Conservation (phyloP, 2,888 invertebrate genomes). For the Notocelia uddmanniana region DNA sequence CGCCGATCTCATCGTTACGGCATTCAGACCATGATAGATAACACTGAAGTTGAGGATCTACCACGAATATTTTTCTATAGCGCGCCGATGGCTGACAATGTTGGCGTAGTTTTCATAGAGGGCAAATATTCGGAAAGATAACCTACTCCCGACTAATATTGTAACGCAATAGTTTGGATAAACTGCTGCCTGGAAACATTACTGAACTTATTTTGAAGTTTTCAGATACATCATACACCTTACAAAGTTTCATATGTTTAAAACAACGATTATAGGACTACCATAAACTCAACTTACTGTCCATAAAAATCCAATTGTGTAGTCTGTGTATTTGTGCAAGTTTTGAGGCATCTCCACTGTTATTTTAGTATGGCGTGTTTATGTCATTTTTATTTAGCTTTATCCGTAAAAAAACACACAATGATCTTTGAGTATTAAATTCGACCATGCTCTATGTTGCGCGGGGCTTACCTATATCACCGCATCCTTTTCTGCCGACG, state of each 20-base stretch:
- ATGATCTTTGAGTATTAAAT: background rate
- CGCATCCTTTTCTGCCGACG: constrained; percentile 14
- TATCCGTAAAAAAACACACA: background rate
- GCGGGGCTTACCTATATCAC: constrained; percentile 8
- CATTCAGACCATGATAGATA: constrained; percentile 42
- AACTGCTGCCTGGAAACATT: too few relatives aligned
- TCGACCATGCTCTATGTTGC: background rate
- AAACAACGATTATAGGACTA: too few relatives aligned
- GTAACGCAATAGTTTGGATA: too few relatives aligned
- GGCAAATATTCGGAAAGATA: background rate
- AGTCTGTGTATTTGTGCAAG: too few relatives aligned
- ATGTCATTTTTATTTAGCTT: background rate
- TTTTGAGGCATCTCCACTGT: too few relatives aligned
- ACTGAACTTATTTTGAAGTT: too few relatives aligned
- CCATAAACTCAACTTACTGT: too few relatives aligned
- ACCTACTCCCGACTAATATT: background rate
- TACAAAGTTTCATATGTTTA: too few relatives aligned
- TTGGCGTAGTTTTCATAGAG: background rate
- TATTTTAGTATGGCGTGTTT: too few relatives aligned
- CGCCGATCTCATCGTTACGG: constrained; percentile 57
- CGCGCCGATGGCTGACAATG: too few relatives aligned
- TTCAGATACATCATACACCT: too few relatives aligned
- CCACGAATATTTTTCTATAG: constrained; percentile 6
- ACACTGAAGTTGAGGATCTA: constrained; percentile 13
- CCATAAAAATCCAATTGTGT: too few relatives aligned